These are phyloP conservation scores for Hippoglossus stenolepis DNA, from an alignment of 2,113 vertebrate species.

Conservation along the genomic window DNA sequence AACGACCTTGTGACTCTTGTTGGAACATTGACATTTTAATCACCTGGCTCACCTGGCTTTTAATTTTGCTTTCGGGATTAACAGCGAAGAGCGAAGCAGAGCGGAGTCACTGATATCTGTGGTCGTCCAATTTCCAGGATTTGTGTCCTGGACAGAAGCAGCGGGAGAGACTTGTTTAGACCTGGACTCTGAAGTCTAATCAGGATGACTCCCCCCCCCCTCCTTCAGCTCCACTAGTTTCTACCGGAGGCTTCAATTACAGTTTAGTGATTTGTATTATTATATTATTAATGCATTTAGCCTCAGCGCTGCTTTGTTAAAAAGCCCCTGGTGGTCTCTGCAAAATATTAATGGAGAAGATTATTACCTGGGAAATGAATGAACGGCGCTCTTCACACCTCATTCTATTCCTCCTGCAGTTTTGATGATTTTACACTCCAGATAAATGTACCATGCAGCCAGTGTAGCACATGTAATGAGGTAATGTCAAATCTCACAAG, in stretches of 20 bases:
- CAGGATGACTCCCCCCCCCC: too few relatives aligned
- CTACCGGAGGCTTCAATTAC: constrained; percentile 12
- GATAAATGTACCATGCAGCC: not conserved
- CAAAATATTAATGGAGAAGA: constrained; percentile 11
- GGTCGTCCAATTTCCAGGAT: not conserved
- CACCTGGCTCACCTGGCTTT: too few relatives aligned
- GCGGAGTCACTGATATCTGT: too few relatives aligned
- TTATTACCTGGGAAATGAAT: not conserved
- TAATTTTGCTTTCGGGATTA: not conserved
- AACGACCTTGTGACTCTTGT: too few relatives aligned
- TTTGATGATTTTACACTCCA: not conserved
- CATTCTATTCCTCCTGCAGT: not conserved
- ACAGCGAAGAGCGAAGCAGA: not conserved
- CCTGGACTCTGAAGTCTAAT: too few relatives aligned
- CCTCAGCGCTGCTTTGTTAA: constrained; percentile 4
- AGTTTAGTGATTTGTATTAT: constrained; percentile 31
- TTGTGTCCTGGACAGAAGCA: too few relatives aligned
- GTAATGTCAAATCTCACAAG: not conserved
- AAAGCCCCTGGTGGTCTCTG: constrained; percentile 1
- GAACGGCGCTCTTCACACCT: not conserved
- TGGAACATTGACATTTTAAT: too few relatives aligned
- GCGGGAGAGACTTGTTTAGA: too few relatives aligned
- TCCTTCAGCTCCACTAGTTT: not conserved
- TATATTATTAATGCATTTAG: constrained; percentile 46
- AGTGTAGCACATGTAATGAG: not conserved